Evolutionary conservation across 2,113 vertebrate genomes (phyloP), one percentile per base, ranked within the genome.

Genomic region (Columbina picui): DNA sequence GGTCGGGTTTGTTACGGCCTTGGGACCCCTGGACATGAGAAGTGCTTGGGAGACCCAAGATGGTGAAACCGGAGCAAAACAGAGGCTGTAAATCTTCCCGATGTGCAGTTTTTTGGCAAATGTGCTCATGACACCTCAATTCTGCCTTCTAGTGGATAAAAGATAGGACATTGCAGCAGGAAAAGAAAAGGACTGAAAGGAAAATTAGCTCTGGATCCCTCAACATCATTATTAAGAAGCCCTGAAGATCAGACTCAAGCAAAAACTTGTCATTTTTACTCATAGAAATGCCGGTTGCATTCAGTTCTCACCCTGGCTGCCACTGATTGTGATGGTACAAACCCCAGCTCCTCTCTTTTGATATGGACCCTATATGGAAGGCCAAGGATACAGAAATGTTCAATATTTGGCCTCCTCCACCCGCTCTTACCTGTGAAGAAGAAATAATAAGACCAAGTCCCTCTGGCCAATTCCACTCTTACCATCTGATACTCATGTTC

Each of bases 101-200:
- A 78, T 84, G 96, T 92, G 81, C 89, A 70, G 45, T 86, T 80
- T 79, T 81, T 96, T 80, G 80, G 94, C 94, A 80, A 91, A 82
- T 16, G 26, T 4, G 9, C 86, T 96, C 78, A 47, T 59, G 89
- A 96, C 97, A 94, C 53, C 74, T 91, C 96, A 32, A 47, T 90
- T 87, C 86, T 97, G 91, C 95, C 95, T 93, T 95, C 94, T 95
- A 76, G 90, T 89, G 97, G 96, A 76, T 87, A 55, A 47, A 85
- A 91, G 86, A 68, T 55, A 87, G 70, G 77, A 91, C 39, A 75
- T 76, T 5, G 95, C 93, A 81, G 55, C 84, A 67, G 57, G 63
- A 69, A 56, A 57, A 63, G 27, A 41, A 68, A 47, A 14, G 12
- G 38, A 36, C 26, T 30, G 18, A 18, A 55, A 73, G 73, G 30